Conservation (phyloP, 1,140 invertebrate genomes). For the Adelges cooleyi region DNA sequence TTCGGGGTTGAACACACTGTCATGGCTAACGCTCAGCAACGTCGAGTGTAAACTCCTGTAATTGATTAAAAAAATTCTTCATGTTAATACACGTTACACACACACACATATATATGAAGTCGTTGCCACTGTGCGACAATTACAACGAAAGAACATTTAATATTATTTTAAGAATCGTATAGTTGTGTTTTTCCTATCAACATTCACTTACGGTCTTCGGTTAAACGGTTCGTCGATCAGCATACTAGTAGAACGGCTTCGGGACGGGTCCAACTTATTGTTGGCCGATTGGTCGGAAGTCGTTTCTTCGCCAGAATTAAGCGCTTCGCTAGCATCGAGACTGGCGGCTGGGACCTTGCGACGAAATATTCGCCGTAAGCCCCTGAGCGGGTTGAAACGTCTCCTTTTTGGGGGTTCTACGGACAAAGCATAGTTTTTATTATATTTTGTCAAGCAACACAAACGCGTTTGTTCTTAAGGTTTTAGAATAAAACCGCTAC, state of each 20-base stretch:
- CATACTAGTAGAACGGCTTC: constrained; percentile 30
- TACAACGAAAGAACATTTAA: too few species aligned
- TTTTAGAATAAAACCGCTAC: too few species aligned
- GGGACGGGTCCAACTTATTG: constrained; percentile 6
- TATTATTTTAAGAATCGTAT: too few species aligned
- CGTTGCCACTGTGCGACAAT: too few species aligned
- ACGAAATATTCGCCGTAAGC: constrained; percentile 56
- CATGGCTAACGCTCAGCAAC: constrained; percentile 33
- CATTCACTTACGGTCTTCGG: constrained; percentile 3
- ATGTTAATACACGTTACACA: neutral
- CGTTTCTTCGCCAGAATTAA: constrained; percentile 35
- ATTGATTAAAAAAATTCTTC: constrained; percentile 4
- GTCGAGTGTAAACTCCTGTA: constrained; percentile 32
- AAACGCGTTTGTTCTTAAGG: too few species aligned
- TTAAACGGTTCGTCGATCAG: constrained; percentile 27
- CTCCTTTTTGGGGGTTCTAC: constrained; percentile 51
- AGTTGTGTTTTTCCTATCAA: neutral
- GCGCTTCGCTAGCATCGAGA: constrained; percentile 37
- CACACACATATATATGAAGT: neutral
- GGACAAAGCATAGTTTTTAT: constrained; percentile 30
- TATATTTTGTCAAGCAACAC: too few species aligned
- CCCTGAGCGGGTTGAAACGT: constrained; percentile 50
- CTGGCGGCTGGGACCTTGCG: constrained; percentile 40
- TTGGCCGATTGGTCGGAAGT: constrained; percentile 1
- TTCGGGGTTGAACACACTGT: constrained; percentile 34